A percentile compares a stretch with the other conserved stretches of the same genome.
These are phyloP conservation scores for Muschampia plurimacula DNA, from an alignment of 2,888 invertebrate genomes.

Conservation along the genomic window DNA sequence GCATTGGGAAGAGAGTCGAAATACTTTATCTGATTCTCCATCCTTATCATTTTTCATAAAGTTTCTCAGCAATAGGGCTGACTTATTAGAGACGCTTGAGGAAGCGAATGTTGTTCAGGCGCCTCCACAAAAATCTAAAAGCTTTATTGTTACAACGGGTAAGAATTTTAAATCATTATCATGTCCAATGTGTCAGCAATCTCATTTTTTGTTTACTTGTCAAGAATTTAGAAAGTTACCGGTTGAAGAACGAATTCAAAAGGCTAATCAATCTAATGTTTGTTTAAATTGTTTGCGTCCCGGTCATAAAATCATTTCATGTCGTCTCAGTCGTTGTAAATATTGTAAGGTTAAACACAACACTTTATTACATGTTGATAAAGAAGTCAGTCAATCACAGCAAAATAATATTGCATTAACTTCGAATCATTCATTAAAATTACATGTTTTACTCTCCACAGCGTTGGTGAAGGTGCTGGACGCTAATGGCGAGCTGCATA, in stretches of 20 bases:
- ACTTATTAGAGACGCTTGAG: conserved; percentile 29
- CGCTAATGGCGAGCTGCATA: neutral
- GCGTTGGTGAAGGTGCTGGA: conserved; percentile 1
- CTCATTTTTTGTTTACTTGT: conserved; percentile 37
- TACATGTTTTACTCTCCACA: neutral
- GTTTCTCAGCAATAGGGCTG: conserved; percentile 41
- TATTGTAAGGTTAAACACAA: neutral
- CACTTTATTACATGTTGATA: neutral
- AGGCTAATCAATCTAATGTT: conserved; percentile 2
- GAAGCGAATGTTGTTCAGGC: neutral
- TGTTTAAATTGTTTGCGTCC: neutral
- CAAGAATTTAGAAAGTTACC: conserved; percentile 2
- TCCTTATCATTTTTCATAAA: conserved; percentile 33
- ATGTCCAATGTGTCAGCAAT: conserved; percentile 38
- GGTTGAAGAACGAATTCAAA: neutral
- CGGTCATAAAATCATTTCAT: neutral
- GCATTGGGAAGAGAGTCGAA: conserved; percentile 18
- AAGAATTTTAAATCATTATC: neutral
- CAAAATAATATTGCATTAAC: neutral
- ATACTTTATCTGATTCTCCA: conserved; percentile 25
- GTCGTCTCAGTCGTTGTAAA: conserved; percentile 3
- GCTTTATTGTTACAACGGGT: neutral
- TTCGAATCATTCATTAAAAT: conserved; percentile 1
- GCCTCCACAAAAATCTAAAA: conserved; percentile 21
- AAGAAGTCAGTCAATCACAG: neutral